phyloP scores from a whole-genome alignment of 2,797 vertebrate genomes.

The Bradypodion pumilum region DNA sequence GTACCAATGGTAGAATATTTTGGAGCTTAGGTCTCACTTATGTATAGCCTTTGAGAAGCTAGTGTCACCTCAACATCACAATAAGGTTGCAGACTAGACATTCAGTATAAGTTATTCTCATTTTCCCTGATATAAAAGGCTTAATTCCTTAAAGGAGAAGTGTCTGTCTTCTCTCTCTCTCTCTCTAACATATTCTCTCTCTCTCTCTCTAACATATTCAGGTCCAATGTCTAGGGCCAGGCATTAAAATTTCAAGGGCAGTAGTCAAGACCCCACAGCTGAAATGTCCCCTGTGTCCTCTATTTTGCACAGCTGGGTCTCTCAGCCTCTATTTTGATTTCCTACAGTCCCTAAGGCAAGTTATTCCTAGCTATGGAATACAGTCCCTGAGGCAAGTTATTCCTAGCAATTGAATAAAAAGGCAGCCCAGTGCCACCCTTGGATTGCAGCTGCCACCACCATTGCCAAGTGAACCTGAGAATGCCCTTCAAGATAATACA shows the following conservation, averaged over 20 bases:
- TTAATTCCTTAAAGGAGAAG: not conserved
- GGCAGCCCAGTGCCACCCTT: not conserved
- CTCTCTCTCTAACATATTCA: not conserved
- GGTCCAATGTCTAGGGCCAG: not conserved
- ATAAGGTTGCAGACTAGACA: too few relatives aligned
- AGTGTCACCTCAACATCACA: too few relatives aligned
- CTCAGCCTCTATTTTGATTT: not conserved
- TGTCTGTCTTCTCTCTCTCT: not conserved
- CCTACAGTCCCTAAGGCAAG: not conserved
- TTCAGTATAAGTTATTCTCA: not conserved
- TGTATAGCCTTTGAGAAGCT: too few relatives aligned
- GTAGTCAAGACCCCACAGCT: too few relatives aligned
- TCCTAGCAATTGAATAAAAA: not conserved
- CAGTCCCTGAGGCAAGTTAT: not conserved
- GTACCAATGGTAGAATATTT: too few relatives aligned
- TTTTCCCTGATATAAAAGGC: not conserved
- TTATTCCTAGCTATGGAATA: not conserved
- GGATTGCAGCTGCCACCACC: not conserved
- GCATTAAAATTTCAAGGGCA: not conserved
- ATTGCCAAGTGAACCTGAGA: not conserved
- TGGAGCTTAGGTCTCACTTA: too few relatives aligned
- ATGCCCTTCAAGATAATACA: too few relatives aligned
- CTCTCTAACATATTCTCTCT: not conserved
- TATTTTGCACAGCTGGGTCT: not conserved
- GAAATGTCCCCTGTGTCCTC: not conserved